Base-by-base conservation (phyloP, 2,888 invertebrate genomes). In the Strigamia maritima region DNA sequence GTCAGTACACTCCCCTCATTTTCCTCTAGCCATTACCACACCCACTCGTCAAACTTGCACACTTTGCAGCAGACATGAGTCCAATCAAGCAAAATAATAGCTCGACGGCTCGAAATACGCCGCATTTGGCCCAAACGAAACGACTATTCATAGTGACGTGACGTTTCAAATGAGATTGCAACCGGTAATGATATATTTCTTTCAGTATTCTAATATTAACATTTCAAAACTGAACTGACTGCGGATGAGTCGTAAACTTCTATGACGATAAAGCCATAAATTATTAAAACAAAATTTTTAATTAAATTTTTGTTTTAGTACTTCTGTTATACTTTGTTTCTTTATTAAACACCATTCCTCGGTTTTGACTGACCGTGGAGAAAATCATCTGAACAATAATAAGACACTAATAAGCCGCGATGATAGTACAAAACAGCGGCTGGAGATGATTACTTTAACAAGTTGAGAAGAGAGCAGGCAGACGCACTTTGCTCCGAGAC, bases 171-270 rank as follows among this genome's bases (percentile, higher is more conserved):
- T 65, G 60, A 65, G 60, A 22, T 65, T 65, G 60, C 60, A 65
- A 65, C 60, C 60, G 60, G 60, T 65, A 65, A 65, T 65, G 60
- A 65, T 65, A 65, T 24, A 65, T 65, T 65, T 65, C 60, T 65
- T 22, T 10, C 6, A 65, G 12, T 22, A 65, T 22, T 65, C 60
- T 1, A 24, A 24, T 24, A 65, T 22, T 44, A 65, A 65, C 60
- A 65, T 65, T 22, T 1, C 24, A n/a, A 65, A 65, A 22, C 44
- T 14, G 14, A 44, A 4, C 1, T 44, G 12, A 4, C 1, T 44
- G 12, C n/a, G n/a, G 44, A 44, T n/a, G 44, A 44, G 44, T 44
- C 14, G 44, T n/a, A 44, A 44, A 44, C 8, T 44, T 44, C 12
- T n/a, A n/a, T 44, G 12, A 16, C 14, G 14, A 44, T 44, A 16